Base-by-base conservation (phyloP, 1,140 invertebrate genomes). In the Tachypleus tridentatus region DNA sequence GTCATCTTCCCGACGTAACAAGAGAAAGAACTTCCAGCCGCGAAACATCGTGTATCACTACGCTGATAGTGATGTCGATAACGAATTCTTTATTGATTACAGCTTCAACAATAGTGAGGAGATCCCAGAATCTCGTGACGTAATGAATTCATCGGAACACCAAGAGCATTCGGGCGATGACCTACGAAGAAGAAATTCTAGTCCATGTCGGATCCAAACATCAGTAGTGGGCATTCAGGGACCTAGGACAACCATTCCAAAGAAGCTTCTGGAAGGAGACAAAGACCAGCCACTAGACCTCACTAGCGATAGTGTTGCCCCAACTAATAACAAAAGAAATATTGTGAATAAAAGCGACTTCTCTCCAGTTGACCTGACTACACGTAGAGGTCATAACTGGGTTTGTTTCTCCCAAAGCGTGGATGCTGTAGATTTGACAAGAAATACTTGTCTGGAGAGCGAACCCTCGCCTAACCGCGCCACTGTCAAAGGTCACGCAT, bases 1-100 rank as follows among this genome's bases (percentile, higher is more conserved):
- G 48, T 64, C 64, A 29, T 10, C 57, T 4, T 61, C 60, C 3
- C 58, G 64, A 8, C 58, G 67, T 8, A 85, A 85, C 74, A 85
- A 85, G 69, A 75, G 84, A 61, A 85, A 85, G 72, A 84, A 85
- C 73, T 85, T 85, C 74, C 82, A 84, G 71, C 84, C 84, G 0
- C 74, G 83, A 66, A 84, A 84, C 57, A 82, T 80, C 4, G 76
- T 75, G 6, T 73, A 78, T 7, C 78, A 71, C n/a, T 65, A 63
- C 50, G 56, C 65, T 5, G 58, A 49, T 11, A 62, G 63, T 63
- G 64, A 63, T 4, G 60, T 58, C 50, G 65, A 60, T 60, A 64
- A 57, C 49, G 62, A 56, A 49, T 49, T n/a, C 29, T 29, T 29
- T 29, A 29, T 29, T 29, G 29, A 29, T 29, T 29, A 29, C 29